A percentile compares a stretch with the other conserved stretches of the same genome.
Evolutionary conservation across 2,888 invertebrate species (phyloP).

Genomic region (Drosophila anomalata): DNA sequence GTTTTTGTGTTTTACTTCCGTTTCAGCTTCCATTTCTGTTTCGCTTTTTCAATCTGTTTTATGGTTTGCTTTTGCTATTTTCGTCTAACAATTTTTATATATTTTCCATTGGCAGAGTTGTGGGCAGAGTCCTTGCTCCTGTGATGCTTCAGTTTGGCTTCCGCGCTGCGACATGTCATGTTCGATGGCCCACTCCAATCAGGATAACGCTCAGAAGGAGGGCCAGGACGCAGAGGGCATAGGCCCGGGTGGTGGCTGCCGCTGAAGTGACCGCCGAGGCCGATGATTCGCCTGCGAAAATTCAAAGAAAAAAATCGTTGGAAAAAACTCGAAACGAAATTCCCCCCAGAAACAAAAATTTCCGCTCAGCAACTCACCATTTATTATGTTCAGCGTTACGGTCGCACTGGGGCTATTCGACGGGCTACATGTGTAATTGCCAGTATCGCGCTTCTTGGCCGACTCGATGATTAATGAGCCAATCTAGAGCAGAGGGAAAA

Average conservation of each 20-base stretch:
- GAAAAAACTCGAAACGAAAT: neutral
- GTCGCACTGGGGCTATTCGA: conserved; percentile 96
- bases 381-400: conserved; percentile 95
- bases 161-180: conserved; percentile 77
- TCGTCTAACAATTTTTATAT: conserved; percentile 38
- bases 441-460: conserved; percentile 84
- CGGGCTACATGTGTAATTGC: conserved; percentile 98
- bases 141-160: conserved; percentile 22
- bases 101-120: conserved; percentile 56
- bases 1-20: conserved; percentile 1
- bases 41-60: neutral
- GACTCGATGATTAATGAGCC: conserved; percentile 84
- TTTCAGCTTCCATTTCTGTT: neutral
- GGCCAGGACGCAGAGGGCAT: conserved; percentile 75
- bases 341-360: neutral
- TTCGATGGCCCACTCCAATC: conserved; percentile 71
- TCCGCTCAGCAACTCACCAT: conserved; percentile 87
- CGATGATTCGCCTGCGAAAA: conserved; percentile 81
- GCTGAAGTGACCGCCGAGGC: conserved; percentile 84
- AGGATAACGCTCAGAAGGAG: conserved; percentile 76
- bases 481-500: conserved; percentile 73
- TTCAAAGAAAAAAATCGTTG: conserved; percentile 8
- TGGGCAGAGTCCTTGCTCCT: conserved; percentile 19
- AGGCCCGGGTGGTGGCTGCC: conserved; percentile 80
- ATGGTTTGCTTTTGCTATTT: conserved; percentile 21